Conservation (phyloP, 2,888 invertebrate species). For the Cyrtodaria siliqua region DNA sequence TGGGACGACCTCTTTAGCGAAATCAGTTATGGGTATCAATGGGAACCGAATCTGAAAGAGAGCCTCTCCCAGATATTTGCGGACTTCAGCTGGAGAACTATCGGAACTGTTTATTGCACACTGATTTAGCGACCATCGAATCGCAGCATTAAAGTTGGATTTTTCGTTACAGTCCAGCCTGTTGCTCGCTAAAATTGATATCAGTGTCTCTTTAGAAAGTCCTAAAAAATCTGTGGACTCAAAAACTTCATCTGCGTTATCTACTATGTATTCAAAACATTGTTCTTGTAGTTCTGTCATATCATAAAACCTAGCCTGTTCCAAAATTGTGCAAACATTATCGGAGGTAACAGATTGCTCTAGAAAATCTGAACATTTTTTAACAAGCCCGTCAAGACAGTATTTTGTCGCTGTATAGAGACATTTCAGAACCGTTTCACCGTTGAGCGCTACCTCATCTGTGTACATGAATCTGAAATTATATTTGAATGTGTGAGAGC, state of each 20-base stretch:
- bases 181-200: background rate
- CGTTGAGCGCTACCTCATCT: conserved; percentile 7
- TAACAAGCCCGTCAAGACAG: conserved; percentile 4
- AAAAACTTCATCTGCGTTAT: background rate
- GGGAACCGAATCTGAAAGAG: conserved; percentile 6
- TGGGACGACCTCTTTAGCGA: conserved; percentile 9
- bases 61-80: conserved; percentile 1
- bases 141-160: background rate
- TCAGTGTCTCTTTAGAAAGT: background rate
- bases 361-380: conserved; percentile 7
- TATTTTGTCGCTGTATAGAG: conserved; percentile 21
- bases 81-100: background rate
- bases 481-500: too few relatives aligned
- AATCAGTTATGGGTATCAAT: conserved; percentile 1
- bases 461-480: too few relatives aligned
- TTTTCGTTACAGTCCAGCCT: background rate
- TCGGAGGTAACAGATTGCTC: conserved; percentile 1
- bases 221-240: conserved; percentile 4
- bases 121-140: background rate
- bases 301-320: conserved; percentile 20
- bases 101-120: background rate
- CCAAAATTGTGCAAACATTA: conserved; percentile 17
- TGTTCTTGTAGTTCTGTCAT: background rate
- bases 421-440: conserved; percentile 6
- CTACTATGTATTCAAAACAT: conserved; percentile 10